Conservation (phyloP, 2,113 vertebrate genomes). For the Gymnocephalus cernua region DNA sequence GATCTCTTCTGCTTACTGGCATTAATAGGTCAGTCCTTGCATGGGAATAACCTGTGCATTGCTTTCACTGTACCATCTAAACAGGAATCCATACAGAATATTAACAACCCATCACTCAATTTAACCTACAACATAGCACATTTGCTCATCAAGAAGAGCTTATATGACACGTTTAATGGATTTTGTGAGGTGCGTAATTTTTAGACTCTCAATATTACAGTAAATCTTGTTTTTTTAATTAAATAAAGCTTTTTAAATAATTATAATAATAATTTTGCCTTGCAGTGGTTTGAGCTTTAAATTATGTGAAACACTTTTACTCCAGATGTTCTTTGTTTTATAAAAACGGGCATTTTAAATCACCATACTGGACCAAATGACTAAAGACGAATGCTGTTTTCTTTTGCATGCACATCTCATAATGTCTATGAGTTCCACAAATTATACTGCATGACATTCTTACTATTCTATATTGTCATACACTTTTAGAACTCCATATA, state of each 20-base stretch:
- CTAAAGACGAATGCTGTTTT: background rate
- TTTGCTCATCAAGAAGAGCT: background rate
- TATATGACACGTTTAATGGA: background rate
- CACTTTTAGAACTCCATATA: background rate
- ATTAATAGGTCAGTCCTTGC: conserved; percentile 10
- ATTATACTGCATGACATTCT: background rate
- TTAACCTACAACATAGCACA: background rate
- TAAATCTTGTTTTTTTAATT: background rate
- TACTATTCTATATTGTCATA: background rate
- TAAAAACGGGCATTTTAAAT: background rate
- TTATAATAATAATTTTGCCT: background rate
- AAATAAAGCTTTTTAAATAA: background rate
- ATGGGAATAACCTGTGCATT: conserved; percentile 3
- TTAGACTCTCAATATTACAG: background rate
- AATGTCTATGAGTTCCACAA: background rate
- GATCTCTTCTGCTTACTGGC: background rate
- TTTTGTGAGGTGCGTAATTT: background rate
- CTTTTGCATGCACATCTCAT: conserved; percentile 2
- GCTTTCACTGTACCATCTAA: background rate
- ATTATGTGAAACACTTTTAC: background rate
- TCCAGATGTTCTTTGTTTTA: background rate
- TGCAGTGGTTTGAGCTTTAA: background rate
- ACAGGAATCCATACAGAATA: background rate
- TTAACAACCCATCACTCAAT: background rate
- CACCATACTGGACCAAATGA: background rate